phyloP scores from a whole-genome alignment of 1,140 invertebrate genomes.

The Nephila pilipes region DNA sequence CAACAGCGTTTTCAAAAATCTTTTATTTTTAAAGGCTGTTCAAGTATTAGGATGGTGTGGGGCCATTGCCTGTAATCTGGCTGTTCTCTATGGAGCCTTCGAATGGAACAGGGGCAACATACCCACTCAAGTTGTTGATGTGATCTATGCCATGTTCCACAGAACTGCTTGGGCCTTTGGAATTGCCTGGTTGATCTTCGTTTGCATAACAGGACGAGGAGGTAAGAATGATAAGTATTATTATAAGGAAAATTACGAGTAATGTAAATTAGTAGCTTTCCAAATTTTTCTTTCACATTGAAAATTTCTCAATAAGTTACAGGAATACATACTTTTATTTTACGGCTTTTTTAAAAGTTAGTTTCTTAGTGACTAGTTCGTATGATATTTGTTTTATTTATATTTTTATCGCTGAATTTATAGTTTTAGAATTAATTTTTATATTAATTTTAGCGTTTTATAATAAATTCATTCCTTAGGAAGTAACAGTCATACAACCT shows the following conservation, averaged over 20 bases:
- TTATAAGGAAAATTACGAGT: no score
- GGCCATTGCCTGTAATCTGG: conserved; percentile 58
- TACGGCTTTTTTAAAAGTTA: no score
- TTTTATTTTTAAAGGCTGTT: not conserved
- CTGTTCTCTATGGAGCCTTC: conserved; percentile 69
- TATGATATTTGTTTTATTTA: no score
- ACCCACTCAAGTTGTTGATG: conserved; percentile 69
- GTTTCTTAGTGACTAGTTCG: no score
- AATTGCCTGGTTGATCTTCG: conserved; percentile 76
- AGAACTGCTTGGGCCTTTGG: conserved; percentile 78
- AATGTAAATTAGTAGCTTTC: not conserved
- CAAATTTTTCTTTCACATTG: not conserved
- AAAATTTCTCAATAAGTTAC: no score
- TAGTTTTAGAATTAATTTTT: no score
- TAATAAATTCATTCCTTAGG: no score
- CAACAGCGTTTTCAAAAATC: no score
- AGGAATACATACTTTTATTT: no score
- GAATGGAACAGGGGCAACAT: conserved; percentile 76
- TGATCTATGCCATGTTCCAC: conserved; percentile 78
- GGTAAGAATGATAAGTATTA: conserved; percentile 22
- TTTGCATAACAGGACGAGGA: conserved; percentile 77
- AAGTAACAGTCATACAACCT: no score
- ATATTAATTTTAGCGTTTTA: no score
- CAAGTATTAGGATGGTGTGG: conserved; percentile 72
- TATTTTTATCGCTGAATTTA: no score